Base-by-base conservation (phyloP, 1,140 invertebrate genomes). In the Choristoneura fumiferana region DNA sequence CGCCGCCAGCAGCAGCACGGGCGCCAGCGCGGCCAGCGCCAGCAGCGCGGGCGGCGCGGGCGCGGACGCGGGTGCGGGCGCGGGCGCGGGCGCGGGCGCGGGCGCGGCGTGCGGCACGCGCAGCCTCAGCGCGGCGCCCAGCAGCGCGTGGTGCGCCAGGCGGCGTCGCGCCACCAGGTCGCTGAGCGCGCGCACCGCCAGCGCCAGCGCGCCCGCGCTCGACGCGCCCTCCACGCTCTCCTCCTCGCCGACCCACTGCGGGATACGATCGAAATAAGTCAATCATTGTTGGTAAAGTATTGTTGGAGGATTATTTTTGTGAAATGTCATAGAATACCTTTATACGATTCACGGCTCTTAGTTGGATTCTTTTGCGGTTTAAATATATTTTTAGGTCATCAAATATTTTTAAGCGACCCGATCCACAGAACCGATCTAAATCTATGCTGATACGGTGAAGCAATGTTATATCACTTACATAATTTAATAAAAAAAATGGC, bases 111-210 rank as follows among this genome's bases (percentile, higher is more conserved):
- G 82, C 63, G 96, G 92, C 12, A 97, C 4, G 95, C 91, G 63
- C 93, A 92, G 17, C 93, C 95, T 87, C 95, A 98, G 54, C 91
- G 94, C 79, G 92, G 90, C 57, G 88, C 81, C 55, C 91, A 94
- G 89, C 1, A 83, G 87, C 81, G 14, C 80, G 88, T 60, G 92
- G 87, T 66, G 78, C 54, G 75, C 81, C 12, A 78, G 73, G 14
- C 74, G 78, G n/a, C 77, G 83, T 36, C 75, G 80, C 55, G 78
- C 71, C 53, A 83, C 78, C 52, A 79, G 77, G 64, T 78, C 85
- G 57, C 69, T 76, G 22, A 79, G 78, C 49, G 73, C 76, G 9
- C 75, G 76, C 62, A 85, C 78, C n/a, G 74, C 78, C 13, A 67
- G 73, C 14, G 67, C 83, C 22, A 81, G 62, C 0, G 72, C 76